These are phyloP conservation scores for Argya squamiceps DNA, from an alignment of 2,797 vertebrate genomes.

Conservation along the genomic window DNA sequence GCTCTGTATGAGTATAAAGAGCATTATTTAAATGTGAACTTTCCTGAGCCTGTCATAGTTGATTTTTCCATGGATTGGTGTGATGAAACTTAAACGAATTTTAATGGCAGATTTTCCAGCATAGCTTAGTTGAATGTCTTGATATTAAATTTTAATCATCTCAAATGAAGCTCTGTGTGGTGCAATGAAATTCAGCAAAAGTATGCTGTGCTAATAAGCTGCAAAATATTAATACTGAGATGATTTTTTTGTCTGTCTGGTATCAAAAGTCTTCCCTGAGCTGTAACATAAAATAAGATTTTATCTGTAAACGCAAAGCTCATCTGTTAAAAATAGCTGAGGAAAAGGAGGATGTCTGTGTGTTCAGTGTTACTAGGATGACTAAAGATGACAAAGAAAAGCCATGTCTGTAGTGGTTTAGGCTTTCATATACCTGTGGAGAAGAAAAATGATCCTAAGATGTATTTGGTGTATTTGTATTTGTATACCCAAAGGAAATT, in stretches of 20 bases:
- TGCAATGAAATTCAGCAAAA: not conserved
- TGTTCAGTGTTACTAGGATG: not conserved
- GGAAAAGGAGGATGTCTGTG: not conserved
- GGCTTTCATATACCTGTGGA: not conserved
- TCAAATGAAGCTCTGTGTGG: not conserved
- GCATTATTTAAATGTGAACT: slow-evolving; percentile 14
- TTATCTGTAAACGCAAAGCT: not conserved
- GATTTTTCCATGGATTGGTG: not conserved
- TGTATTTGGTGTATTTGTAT: not conserved
- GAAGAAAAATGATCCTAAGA: not conserved
- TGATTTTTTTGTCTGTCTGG: not conserved
- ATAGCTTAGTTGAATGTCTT: not conserved
- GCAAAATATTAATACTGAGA: not conserved
- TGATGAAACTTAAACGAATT: slow-evolving; percentile 21
- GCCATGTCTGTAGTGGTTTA: not conserved
- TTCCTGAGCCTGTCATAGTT: not conserved
- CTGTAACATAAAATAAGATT: not conserved
- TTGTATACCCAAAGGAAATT: not conserved
- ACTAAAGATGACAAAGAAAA: not conserved
- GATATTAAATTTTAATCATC: slow-evolving; percentile 41
- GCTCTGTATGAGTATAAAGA: not conserved
- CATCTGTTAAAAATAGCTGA: slow-evolving; percentile 11
- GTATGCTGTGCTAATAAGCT: not conserved
- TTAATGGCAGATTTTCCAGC: slow-evolving; percentile 22
- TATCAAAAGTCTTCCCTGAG: not conserved